Evolutionary conservation across 2,113 vertebrate species (phyloP).

Genomic region (Xyrauchen texanus): DNA sequence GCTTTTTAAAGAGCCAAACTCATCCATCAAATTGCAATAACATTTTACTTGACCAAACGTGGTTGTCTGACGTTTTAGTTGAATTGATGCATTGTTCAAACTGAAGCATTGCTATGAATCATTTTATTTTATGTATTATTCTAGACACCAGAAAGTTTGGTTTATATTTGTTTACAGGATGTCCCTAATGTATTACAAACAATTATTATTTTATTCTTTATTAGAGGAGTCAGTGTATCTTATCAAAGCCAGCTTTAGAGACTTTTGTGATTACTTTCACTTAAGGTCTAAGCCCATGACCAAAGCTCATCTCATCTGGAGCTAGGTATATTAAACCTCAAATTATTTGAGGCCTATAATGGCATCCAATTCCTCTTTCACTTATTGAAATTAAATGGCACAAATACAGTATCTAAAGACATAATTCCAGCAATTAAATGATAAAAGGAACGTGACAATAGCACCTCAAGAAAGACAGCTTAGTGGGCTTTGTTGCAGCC

Average conservation of each 20-base stretch:
- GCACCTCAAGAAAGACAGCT: conserved; percentile 49
- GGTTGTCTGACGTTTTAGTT: too few relatives aligned
- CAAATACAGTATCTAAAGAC: conserved; percentile 51
- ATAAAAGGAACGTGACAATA: conserved; percentile 60
- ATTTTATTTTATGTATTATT: conserved; percentile 3
- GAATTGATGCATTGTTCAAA: too few relatives aligned
- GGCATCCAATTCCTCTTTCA: too few relatives aligned
- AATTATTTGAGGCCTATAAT: conserved; percentile 34
- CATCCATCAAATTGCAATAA: too few relatives aligned
- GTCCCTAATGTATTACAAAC: too few relatives aligned
- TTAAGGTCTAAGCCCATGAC: conserved; percentile 6
- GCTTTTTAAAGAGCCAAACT: too few relatives aligned
- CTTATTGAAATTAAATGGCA: conserved; percentile 6
- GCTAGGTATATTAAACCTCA: conserved; percentile 7
- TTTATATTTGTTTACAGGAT: conserved; percentile 4
- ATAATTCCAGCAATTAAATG: conserved; percentile 66
- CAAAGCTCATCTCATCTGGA: too few relatives aligned
- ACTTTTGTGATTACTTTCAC: conserved; percentile 21
- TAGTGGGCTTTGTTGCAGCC: conserved; percentile 49
- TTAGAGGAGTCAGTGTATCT: too few relatives aligned
- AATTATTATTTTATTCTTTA: too few relatives aligned
- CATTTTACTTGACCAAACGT: too few relatives aligned
- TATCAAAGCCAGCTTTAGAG: conserved; percentile 20
- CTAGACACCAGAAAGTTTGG: background rate
- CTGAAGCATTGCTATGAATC: too few relatives aligned